Evolutionary conservation across 2,888 invertebrate genomes (phyloP).

Genomic region (Aspidiotus rigidus): DNA sequence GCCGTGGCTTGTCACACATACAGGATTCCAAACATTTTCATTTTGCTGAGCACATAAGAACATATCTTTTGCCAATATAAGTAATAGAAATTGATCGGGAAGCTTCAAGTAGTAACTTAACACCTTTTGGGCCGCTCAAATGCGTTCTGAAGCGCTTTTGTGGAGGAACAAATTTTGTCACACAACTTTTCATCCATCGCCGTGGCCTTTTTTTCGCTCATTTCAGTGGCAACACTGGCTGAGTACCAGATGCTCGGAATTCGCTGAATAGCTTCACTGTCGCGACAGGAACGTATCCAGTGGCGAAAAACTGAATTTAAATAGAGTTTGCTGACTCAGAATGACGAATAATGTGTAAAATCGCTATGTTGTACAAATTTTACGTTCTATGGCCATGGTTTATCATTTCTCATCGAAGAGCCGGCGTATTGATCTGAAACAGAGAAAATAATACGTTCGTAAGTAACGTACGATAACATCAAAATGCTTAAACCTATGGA

Average conservation of each 20-base stretch:
- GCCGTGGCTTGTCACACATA: neutral
- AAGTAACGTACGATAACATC: neutral
- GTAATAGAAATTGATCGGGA: neutral
- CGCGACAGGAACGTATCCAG: neutral
- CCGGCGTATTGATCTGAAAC: neutral
- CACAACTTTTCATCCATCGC: neutral
- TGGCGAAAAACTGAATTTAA: neutral
- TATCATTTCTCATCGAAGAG: neutral
- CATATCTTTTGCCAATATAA: neutral
- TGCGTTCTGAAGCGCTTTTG: neutral
- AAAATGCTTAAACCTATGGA: neutral
- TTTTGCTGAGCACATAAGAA: neutral
- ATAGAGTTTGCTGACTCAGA: neutral
- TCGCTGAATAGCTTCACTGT: neutral
- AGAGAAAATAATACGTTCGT: neutral
- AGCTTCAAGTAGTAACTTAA: neutral
- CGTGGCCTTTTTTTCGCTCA: neutral
- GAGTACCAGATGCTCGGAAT: neutral
- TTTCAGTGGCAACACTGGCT: slow-evolving; percentile 1
- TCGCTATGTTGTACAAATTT: neutral
- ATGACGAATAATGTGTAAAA: neutral
- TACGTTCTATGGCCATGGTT: neutral
- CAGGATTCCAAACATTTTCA: neutral
- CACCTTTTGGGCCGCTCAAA: neutral
- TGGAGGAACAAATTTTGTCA: neutral